These are phyloP conservation scores for Temnopleurus reevesii DNA, from an alignment of 53 echinoderm and acorn worm genomes.

Conservation along the genomic window DNA sequence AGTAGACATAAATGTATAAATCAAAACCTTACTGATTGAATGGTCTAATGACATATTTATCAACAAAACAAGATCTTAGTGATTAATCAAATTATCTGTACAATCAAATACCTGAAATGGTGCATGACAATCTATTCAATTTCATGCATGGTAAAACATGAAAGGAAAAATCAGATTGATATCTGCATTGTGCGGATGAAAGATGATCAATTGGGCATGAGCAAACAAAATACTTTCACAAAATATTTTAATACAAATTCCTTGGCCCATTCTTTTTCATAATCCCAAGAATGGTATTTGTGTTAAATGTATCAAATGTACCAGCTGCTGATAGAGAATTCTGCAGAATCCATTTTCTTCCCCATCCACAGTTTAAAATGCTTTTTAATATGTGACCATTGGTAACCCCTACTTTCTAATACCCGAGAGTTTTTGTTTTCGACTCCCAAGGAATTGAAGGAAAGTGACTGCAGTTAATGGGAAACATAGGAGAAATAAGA, in stretches of 20 bases:
- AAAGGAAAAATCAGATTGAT: not conserved
- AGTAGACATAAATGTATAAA: too few species aligned
- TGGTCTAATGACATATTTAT: not conserved
- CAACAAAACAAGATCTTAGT: not conserved
- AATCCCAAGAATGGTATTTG: not conserved
- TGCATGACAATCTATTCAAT: not conserved
- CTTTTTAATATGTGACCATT: not conserved
- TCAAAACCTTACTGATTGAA: too few species aligned
- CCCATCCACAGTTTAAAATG: not conserved
- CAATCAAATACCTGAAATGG: not conserved
- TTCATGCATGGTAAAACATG: slow-evolving; percentile 1
- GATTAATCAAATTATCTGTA: not conserved
- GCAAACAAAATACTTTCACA: not conserved
- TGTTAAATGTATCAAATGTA: not conserved
- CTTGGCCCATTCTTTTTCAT: not conserved
- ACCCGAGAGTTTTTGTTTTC: not conserved
- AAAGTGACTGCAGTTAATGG: not conserved
- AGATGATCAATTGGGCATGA: not conserved
- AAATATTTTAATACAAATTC: not conserved
- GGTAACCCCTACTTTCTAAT: not conserved
- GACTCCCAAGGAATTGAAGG: not conserved
- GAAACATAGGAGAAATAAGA: not conserved
- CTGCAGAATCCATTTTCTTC: slow-evolving; percentile 29
- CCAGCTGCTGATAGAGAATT: slow-evolving; percentile 1
- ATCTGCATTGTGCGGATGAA: not conserved